A percentile compares a stretch with the other conserved stretches of the same genome.
phyloP scores from a whole-genome alignment of 1,140 invertebrate species.

The Pristionchus pacificus region DNA sequence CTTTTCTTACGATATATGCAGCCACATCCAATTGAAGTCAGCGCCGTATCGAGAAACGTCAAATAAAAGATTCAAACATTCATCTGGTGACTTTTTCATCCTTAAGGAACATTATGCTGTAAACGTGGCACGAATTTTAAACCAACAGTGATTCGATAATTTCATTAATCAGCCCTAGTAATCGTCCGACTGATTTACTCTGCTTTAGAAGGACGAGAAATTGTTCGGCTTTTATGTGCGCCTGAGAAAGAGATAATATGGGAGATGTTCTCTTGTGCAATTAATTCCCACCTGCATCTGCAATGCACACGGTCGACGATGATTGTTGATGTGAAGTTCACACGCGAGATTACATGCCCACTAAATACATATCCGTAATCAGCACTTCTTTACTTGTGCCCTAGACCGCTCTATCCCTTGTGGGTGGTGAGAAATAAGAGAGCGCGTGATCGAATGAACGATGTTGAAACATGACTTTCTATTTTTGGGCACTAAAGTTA shows the following conservation, averaged over 20 bases:
- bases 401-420: too few species aligned
- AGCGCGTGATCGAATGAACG: too few species aligned
- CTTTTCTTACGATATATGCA: not conserved
- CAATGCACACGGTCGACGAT: not conserved
- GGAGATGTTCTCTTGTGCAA: not conserved
- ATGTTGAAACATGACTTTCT: too few species aligned
- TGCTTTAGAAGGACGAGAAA: not conserved
- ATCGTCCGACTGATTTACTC: not conserved
- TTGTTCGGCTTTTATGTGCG: not conserved
- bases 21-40: not conserved
- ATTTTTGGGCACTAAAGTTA: too few species aligned
- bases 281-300: not conserved
- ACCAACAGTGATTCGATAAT: not conserved
- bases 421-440: too few species aligned
- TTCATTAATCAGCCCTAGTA: not conserved
- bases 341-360: not conserved
- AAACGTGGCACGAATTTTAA: not conserved
- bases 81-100: not conserved
- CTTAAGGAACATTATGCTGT: not conserved
- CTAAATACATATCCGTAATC: too few species aligned
- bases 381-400: too few species aligned
- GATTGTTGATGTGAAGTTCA: not conserved
- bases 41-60: not conserved
- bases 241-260: not conserved
- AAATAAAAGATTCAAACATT: not conserved